Evolutionary conservation across 1,140 invertebrate species (phyloP).

Genomic region (Apis mellifera): Amel_HAv3.1 CM009935.2:3315501-3316000

Average conservation of each 20-base stretch:
- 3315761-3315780: background rate
- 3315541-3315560: too few relatives aligned
- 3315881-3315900: background rate
- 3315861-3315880: background rate
- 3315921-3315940: background rate
- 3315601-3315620: too few relatives aligned
- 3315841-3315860: too few relatives aligned
- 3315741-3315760: background rate
- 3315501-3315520: too few relatives aligned
- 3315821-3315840: slow-evolving; percentile 2
- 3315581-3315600: too few relatives aligned
- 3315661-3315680: background rate
- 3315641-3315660: background rate
- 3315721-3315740: background rate
- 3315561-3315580: too few relatives aligned
- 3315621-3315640: too few relatives aligned
- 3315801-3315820: background rate
- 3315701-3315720: background rate
- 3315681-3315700: background rate
- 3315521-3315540: too few relatives aligned
- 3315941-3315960: background rate
- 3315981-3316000: background rate
- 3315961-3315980: background rate
- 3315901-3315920: background rate
- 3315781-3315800: background rate